Evolutionary conservation across 2,113 vertebrate species (phyloP), one percentile per base, ranked within the genome.

Genomic region (Jacana jacana): DNA sequence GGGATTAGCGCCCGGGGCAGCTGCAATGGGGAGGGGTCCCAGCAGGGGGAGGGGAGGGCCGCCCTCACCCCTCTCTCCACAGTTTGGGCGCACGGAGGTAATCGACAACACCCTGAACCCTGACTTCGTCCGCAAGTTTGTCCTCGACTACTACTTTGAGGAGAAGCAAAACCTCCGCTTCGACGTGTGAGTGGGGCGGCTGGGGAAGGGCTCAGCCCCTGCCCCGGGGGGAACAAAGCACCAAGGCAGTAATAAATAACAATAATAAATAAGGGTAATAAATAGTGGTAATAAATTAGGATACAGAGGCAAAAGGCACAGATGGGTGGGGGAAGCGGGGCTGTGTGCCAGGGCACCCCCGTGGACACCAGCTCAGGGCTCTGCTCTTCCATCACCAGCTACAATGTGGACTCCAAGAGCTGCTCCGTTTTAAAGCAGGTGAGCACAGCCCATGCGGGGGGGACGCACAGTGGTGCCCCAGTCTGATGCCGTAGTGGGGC

Each of bases 81-180:
- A 99, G 99, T 99, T 99, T 25, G 99, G 99, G 72, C 98, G 99
- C 80, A 99, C 99, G 0, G 99, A 99, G 89, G 99, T 99, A 80
- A 99, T 99, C 2, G 99, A 99, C 96, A 99, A 99, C 97, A 99
- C 99, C 65, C 96, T 99, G 89, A 99, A 99, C 95, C 99, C 99
- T 3, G 99, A 99, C 97, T 99, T 99, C 28, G 98, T 99, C 91
- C 98, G 99, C 93, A 99, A 99, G 93, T 99, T 99, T 8, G 98
- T 99, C 87, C 97, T 99, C 33, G 99, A 99, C 97, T 99, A 99
- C 97, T 99, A 99, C 97, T 99, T 99, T 11, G 99, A 99, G 91
- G 99, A 99, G 97, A 99, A 99, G 95, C 99, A 99, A 97, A 99
- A 99, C 77, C 98, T 99, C 39, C 98, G 99, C 87, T 99, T 99